Evolutionary conservation across 1,140 invertebrate genomes (phyloP).

Genomic region (Philaenus spumarius): DNA sequence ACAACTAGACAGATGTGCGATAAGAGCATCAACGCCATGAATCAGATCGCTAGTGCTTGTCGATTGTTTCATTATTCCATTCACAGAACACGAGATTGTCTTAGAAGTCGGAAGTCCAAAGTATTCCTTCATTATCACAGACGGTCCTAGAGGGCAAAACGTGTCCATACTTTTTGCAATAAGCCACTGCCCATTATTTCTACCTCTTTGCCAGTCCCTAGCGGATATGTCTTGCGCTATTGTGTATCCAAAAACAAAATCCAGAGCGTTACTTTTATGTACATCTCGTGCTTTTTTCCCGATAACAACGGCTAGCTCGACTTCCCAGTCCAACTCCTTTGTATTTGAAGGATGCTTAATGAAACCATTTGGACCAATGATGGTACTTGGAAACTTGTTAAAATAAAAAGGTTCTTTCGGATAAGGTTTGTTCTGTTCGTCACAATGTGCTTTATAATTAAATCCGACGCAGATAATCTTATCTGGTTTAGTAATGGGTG

Average conservation of each 20-base stretch:
- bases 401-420: constrained; percentile 71
- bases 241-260: constrained; percentile 82
- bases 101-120: constrained; percentile 66
- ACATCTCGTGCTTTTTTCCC: constrained; percentile 69
- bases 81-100: constrained; percentile 63
- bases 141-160: constrained; percentile 75
- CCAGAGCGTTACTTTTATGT: constrained; percentile 56
- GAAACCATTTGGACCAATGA: constrained; percentile 67
- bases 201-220: constrained; percentile 76
- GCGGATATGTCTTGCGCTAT: constrained; percentile 79
- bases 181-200: constrained; percentile 80
- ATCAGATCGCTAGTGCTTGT: constrained; percentile 76
- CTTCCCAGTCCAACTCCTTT: constrained; percentile 81
- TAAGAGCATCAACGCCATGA: constrained; percentile 69
- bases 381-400: constrained; percentile 67
- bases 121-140: constrained; percentile 69
- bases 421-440: constrained; percentile 62
- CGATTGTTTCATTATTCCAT: constrained; percentile 71
- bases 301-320: constrained; percentile 79
- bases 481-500: constrained; percentile 63
- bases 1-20: constrained; percentile 73
- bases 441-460: constrained; percentile 72
- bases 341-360: constrained; percentile 58
- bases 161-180: constrained; percentile 77
- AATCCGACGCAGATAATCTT: constrained; percentile 73